phyloP scores from a whole-genome alignment of 2,888 invertebrate genomes.

The Salticus scenicus region DNA sequence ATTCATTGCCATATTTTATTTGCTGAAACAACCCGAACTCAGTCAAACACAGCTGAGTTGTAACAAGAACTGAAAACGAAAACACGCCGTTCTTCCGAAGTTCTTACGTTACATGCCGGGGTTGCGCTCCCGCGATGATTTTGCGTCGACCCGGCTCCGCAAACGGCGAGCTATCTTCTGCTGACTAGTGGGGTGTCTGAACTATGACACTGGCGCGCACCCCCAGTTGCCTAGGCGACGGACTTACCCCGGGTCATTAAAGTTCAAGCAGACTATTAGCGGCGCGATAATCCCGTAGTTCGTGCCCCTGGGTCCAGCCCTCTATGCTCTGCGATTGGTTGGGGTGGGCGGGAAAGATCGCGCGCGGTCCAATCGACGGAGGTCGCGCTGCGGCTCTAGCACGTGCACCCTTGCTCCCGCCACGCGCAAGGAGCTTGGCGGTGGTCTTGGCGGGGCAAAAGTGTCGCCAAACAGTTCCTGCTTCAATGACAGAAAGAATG shows the following conservation, averaged over 20 bases:
- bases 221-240: conserved; percentile 47
- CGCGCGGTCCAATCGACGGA: conserved; percentile 57
- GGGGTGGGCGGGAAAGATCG: conserved; percentile 56
- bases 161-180: conserved; percentile 51
- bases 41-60: not conserved
- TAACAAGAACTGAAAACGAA: not conserved
- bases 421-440: conserved; percentile 51
- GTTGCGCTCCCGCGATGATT: conserved; percentile 26
- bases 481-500: not conserved
- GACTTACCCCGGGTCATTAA: conserved; percentile 44
- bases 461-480: not conserved
- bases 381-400: conserved; percentile 57
- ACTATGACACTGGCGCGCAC: conserved; percentile 59
- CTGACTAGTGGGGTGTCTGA: conserved; percentile 43
- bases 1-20: not conserved
- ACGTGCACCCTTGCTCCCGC: conserved; percentile 66
- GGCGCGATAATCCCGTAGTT: conserved; percentile 64
- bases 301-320: conserved; percentile 56
- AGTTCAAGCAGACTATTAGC: conserved; percentile 70
- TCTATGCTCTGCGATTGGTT: conserved; percentile 66
- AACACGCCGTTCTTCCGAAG: not conserved
- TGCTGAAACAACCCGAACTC: not conserved
- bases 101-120: not conserved
- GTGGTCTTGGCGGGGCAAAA: not conserved
- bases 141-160: conserved; percentile 39